These are phyloP conservation scores for Heliconius ismenius DNA, from an alignment of 2,888 invertebrate genomes.

Conservation along the genomic window DNA sequence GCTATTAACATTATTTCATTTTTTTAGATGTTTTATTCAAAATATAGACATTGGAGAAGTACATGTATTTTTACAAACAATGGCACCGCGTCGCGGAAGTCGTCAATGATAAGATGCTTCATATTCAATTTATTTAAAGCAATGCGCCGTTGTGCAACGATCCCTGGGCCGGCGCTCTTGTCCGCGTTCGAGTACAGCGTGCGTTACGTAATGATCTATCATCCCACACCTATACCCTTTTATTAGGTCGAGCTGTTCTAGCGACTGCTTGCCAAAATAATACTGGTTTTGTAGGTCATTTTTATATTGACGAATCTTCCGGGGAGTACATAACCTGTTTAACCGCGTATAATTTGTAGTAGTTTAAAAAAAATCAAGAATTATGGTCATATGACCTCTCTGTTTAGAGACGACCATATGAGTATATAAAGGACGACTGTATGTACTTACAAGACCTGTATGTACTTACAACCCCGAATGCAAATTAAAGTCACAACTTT, in stretches of 20 bases:
- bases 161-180: slow-evolving; percentile 55
- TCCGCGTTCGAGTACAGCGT: slow-evolving; percentile 61
- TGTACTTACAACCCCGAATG: no score
- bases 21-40: background rate
- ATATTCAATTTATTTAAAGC: slow-evolving; percentile 47
- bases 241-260: slow-evolving; percentile 76
- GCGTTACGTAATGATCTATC: slow-evolving; percentile 65
- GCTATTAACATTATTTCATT: background rate
- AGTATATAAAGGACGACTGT: no score
- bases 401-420: no score
- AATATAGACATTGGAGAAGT: background rate
- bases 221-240: slow-evolving; percentile 56
- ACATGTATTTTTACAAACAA: slow-evolving; percentile 14
- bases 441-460: no score
- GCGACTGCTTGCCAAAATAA: slow-evolving; percentile 54
- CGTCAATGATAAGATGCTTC: slow-evolving; percentile 37
- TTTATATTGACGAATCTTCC: background rate
- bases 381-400: no score
- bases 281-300: slow-evolving; percentile 26
- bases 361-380: no score
- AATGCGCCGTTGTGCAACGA: slow-evolving; percentile 60
- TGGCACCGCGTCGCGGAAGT: slow-evolving; percentile 41
- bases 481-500: background rate
- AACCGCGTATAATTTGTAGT: no score
- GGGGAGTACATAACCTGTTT: background rate